phyloP scores from a whole-genome alignment of 2,113 vertebrate species.

The Junco hyemalis region DNA sequence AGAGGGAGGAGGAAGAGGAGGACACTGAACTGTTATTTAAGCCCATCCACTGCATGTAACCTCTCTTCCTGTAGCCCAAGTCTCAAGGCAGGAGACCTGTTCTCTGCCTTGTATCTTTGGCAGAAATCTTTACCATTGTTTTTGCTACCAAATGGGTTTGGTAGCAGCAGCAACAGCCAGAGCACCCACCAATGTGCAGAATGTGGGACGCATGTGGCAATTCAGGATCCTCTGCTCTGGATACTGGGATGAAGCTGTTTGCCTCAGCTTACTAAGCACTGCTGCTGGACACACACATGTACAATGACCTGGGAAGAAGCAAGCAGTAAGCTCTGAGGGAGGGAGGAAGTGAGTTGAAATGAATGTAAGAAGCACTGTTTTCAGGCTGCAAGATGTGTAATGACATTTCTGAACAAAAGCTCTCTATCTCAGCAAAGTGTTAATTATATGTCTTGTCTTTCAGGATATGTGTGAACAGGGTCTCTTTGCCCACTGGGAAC shows the following conservation, averaged over 20 bases:
- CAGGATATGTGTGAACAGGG: neutral
- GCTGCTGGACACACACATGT: neutral
- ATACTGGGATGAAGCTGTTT: neutral
- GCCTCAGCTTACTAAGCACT: neutral
- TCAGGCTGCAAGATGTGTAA: constrained; percentile 26
- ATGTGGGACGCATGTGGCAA: rapidly evolving
- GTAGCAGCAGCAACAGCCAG: neutral
- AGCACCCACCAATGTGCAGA: rapidly evolving
- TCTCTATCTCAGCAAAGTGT: constrained; percentile 35
- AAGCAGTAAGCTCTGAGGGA: neutral
- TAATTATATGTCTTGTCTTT: constrained; percentile 44
- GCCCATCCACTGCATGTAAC: neutral
- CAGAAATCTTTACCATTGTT: neutral
- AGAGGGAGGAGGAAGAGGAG: neutral
- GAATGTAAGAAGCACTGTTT: constrained; percentile 28
- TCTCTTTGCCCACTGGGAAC: constrained; percentile 43
- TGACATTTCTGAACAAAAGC: constrained; percentile 52
- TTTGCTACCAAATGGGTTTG: neutral
- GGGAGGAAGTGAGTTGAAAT: constrained; percentile 31
- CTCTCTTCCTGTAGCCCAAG: neutral
- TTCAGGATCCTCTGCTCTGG: neutral
- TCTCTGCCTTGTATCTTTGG: neutral
- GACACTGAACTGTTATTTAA: neutral
- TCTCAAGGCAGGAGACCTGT: neutral
- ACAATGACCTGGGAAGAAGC: neutral